A percentile compares a stretch with the other conserved stretches of the same genome.
These are phyloP conservation scores for Stegodyphus mimosarum DNA, from an alignment of 1,140 invertebrate species.

Conservation along the genomic window DNA sequence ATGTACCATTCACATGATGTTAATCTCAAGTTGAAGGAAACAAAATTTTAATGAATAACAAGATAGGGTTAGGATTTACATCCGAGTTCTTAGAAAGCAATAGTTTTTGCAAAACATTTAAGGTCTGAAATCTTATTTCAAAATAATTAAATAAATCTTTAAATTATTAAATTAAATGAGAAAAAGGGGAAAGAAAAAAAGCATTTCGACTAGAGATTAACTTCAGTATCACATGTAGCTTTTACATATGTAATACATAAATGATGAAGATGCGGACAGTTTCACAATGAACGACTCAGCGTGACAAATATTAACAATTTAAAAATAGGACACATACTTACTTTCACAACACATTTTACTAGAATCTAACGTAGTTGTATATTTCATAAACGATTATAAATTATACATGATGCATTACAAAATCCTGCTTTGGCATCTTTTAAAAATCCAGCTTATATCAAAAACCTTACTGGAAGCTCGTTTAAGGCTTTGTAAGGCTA, in stretches of 20 bases:
- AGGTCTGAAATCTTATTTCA: not conserved
- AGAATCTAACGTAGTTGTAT: conserved; percentile 28
- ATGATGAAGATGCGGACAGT: conserved; percentile 22
- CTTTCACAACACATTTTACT: conserved; percentile 13
- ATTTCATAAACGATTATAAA: conserved; percentile 39
- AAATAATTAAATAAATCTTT: not conserved
- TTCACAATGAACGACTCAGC: not conserved
- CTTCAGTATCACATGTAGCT: conserved; percentile 50
- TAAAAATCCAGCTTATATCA: not conserved
- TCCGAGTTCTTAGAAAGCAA: not conserved
- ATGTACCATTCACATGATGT: conserved; percentile 29
- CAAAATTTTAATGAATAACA: no score
- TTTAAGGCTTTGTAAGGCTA: not conserved
- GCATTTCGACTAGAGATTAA: conserved; percentile 55
- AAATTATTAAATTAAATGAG: not conserved
- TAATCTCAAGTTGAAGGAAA: conserved; percentile 42
- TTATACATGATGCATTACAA: conserved; percentile 13
- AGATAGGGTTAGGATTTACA: no score
- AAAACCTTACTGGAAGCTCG: not conserved
- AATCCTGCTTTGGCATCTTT: conserved; percentile 20
- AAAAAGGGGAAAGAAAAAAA: not conserved
- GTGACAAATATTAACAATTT: conserved; percentile 21
- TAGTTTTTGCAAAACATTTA: not conserved
- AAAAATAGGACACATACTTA: conserved; percentile 28
- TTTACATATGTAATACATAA: conserved; percentile 33